These are phyloP conservation scores for Sebastes oblongus DNA, from an alignment of 2,797 vertebrate species.

Conservation along the genomic window DNA sequence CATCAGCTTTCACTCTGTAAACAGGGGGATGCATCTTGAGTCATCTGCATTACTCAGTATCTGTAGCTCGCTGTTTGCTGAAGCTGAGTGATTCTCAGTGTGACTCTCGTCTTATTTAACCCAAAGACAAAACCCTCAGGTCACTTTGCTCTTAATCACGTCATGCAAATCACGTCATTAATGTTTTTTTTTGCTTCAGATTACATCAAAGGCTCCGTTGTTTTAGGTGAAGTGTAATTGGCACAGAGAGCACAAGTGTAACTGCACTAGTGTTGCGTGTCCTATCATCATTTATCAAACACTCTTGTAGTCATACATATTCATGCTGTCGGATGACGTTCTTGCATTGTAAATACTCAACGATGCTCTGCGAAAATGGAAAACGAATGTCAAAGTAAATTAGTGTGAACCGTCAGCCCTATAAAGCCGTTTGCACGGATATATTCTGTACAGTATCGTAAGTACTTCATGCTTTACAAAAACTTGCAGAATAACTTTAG, in stretches of 20 bases:
- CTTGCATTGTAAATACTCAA: conserved; percentile 52
- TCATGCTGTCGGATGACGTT: conserved; percentile 46
- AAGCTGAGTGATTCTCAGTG: conserved; percentile 26
- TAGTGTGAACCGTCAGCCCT: neutral
- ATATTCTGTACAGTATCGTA: neutral
- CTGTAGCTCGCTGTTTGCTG: conserved; percentile 17
- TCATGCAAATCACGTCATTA: conserved; percentile 71
- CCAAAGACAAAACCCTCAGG: conserved; percentile 57
- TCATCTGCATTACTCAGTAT: conserved; percentile 35
- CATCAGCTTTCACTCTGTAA: conserved; percentile 15
- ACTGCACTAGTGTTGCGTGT: conserved; percentile 45
- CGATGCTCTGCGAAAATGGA: conserved; percentile 47
- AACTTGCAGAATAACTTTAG: neutral
- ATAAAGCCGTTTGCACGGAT: neutral
- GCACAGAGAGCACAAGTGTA: conserved; percentile 31
- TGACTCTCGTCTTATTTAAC: conserved; percentile 39
- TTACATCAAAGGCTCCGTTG: conserved; percentile 63
- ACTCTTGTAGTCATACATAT: conserved; percentile 56
- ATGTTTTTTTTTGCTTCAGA: conserved; percentile 56
- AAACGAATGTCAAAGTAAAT: conserved; percentile 44
- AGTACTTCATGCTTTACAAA: neutral
- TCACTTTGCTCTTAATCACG: conserved; percentile 63
- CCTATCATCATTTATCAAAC: conserved; percentile 67
- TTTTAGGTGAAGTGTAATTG: conserved; percentile 57
- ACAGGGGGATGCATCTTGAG: conserved; percentile 16